These are phyloP conservation scores for Holothuria glaberrima DNA, from an alignment of 35 echinoderm and acorn worm genomes.

Conservation along the genomic window DNA sequence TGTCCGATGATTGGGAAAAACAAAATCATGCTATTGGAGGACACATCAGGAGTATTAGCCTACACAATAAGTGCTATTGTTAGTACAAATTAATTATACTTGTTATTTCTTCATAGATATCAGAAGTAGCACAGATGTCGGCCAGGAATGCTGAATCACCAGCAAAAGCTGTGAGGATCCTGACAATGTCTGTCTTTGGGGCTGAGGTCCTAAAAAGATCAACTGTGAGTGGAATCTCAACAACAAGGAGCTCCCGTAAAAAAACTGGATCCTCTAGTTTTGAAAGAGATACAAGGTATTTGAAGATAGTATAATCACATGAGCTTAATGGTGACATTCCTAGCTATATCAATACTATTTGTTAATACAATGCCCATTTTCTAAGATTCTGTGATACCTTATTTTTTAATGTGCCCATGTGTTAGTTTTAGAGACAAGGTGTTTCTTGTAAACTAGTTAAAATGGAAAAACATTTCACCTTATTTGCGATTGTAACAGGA, in stretches of 20 bases:
- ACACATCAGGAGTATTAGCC: neutral
- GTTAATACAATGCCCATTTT: too few species aligned
- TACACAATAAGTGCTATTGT: neutral
- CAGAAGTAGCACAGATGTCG: neutral
- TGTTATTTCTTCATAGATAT: neutral
- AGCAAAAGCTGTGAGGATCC: neutral
- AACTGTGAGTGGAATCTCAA: neutral
- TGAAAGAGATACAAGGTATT: neutral
- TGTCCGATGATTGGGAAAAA: too few species aligned
- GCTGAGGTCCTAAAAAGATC: neutral
- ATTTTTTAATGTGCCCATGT: too few species aligned
- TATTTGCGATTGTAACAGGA: neutral
- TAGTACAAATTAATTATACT: neutral
- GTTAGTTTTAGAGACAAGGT: too few species aligned
- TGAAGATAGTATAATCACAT: too few species aligned
- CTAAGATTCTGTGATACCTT: too few species aligned
- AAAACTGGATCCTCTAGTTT: neutral
- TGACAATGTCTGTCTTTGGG: neutral
- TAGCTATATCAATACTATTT: too few species aligned
- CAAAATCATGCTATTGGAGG: neutral
- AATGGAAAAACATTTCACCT: neutral
- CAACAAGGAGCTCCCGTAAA: neutral
- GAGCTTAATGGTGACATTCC: too few species aligned
- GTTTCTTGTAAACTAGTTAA: too few species aligned
- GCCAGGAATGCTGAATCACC: neutral